A percentile compares a stretch with the other conserved stretches of the same genome.
phyloP scores from a whole-genome alignment of 23 tunicate genomes.

The Corella eumyota region DNA sequence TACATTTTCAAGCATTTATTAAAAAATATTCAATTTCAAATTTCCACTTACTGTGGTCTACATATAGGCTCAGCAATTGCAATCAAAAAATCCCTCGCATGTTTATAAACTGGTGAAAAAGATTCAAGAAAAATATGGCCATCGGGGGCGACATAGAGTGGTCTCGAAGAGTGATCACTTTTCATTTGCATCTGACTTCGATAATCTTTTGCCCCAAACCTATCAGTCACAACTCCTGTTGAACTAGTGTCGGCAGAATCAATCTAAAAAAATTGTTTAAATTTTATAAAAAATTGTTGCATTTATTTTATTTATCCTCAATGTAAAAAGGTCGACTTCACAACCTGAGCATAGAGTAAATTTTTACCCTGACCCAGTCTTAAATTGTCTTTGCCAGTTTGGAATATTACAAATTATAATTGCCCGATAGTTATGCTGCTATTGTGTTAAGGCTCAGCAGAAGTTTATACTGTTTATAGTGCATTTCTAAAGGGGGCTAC shows the following conservation, averaged over 20 bases:
- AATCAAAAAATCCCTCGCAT: slow-evolving; percentile 98
- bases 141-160: slow-evolving; percentile 89
- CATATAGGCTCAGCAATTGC: slow-evolving; percentile 94
- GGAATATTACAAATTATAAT: too few relatives aligned
- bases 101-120: slow-evolving; percentile 90
- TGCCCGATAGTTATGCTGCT: too few relatives aligned
- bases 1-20: not conserved
- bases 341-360: too few relatives aligned
- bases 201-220: slow-evolving; percentile 82
- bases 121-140: slow-evolving; percentile 96
- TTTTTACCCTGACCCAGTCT: too few relatives aligned
- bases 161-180: slow-evolving; percentile 64
- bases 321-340: too few relatives aligned
- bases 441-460: too few relatives aligned
- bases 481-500: too few relatives aligned
- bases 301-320: too few relatives aligned
- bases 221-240: slow-evolving; percentile 32
- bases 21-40: not conserved
- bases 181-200: slow-evolving; percentile 71
- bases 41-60: slow-evolving; percentile 39
- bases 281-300: too few relatives aligned
- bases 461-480: too few relatives aligned
- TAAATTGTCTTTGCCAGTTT: too few relatives aligned
- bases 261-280: too few relatives aligned
- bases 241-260: slow-evolving; percentile 13